Conservation (phyloP, 2,888 invertebrate genomes). For the Anthophora plumipes region DNA sequence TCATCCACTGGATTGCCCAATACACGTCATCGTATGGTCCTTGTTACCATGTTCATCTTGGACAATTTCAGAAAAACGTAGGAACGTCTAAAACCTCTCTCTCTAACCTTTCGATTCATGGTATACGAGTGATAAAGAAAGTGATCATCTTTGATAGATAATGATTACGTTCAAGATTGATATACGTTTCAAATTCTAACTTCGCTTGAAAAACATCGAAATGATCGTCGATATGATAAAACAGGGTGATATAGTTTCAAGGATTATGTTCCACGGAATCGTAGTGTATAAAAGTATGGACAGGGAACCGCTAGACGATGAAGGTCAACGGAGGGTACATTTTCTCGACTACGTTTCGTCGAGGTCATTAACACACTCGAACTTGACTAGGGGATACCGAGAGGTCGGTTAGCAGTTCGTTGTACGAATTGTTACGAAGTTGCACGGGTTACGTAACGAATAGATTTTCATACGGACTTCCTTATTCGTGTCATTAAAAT, state of each 20-base stretch:
- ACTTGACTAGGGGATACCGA: not conserved
- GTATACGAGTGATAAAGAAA: not conserved
- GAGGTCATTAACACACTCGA: slow-evolving; percentile 34
- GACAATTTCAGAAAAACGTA: not conserved
- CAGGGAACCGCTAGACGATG: not conserved
- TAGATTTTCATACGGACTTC: no score
- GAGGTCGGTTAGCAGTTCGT: not conserved
- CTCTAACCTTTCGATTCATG: not conserved
- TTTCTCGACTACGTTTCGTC: not conserved
- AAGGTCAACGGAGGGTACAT: slow-evolving; percentile 13
- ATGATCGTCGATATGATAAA: not conserved
- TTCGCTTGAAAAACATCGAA: not conserved
- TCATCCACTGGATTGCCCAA: slow-evolving; percentile 7
- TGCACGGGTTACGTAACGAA: no score
- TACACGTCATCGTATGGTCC: not conserved
- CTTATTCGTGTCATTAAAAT: no score
- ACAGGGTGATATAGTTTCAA: not conserved
- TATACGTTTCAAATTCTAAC: not conserved
- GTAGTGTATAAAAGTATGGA: not conserved
- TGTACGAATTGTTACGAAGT: not conserved
- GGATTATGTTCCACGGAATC: not conserved
- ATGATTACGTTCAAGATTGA: no score
- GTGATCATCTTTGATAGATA: no score
- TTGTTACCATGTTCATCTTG: slow-evolving; percentile 2
- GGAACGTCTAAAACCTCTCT: not conserved